Evolutionary conservation across 2,888 invertebrate species (phyloP).

Genomic region (Trachelus stipa): DNA sequence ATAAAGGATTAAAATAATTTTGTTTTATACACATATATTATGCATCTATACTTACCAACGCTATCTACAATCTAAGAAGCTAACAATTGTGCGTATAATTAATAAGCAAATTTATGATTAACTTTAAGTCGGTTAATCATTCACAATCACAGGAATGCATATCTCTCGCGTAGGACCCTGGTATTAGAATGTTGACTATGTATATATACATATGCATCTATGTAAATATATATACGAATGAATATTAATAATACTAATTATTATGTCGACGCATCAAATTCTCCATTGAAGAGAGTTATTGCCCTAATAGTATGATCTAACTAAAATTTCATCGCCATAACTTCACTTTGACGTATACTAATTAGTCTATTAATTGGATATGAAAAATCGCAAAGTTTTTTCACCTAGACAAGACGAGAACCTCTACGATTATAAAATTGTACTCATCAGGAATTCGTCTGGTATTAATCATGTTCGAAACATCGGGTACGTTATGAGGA

Average conservation of each 20-base stretch:
- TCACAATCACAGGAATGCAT: conserved; percentile 3
- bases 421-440: neutral
- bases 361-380: neutral
- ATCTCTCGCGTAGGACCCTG: conserved; percentile 3
- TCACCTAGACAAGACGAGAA: neutral
- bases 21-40: neutral
- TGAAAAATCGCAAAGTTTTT: neutral
- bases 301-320: neutral
- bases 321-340: neutral
- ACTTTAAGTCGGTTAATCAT: conserved; percentile 5
- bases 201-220: neutral
- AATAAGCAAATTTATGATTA: neutral
- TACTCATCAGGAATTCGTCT: neutral
- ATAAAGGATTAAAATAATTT: neutral
- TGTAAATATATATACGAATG: too few relatives aligned
- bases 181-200: neutral
- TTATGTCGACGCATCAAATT: neutral
- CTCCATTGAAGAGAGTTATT: neutral
- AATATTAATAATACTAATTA: neutral
- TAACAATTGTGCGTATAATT: conserved; percentile 2
- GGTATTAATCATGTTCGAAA: neutral
- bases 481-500: neutral
- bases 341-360: neutral
- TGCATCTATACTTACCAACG: neutral
- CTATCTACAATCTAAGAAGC: neutral